Base-by-base conservation (phyloP, 2,797 vertebrate genomes). In the Leptodactylus fallax region DNA sequence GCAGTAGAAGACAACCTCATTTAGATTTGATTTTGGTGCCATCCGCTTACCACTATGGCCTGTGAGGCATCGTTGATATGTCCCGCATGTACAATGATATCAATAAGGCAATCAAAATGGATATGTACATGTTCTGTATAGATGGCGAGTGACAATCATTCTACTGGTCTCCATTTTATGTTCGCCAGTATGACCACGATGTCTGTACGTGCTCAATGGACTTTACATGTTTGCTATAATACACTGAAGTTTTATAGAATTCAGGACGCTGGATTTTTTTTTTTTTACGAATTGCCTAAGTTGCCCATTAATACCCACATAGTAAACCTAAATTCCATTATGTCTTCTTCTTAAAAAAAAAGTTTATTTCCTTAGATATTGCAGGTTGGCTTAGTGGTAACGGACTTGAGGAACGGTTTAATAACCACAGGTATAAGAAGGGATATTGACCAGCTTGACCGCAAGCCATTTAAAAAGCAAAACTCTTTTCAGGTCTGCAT, bases 341-440 rank as follows among this genome's bases (percentile, higher is more conserved):
- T 36, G 7, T 45, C 49, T 6, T 0, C 10, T 23, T 53, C 10
- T 71, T 55, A 11, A 36, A 36, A 82, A n/a, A 67, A 53, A 23
- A 55, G 12, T 72, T 45, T 17, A 45, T 74, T 84, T 16, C 58
- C 55, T 25, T 36, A 47, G 51, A 16, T 74, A 74, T 47, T 84
- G 25, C 23, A 84, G 13, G 8, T 84, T 25, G 8, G 7, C 51
- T 83, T 56, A 69, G 53, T 69, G 12, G 12, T 78, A 60, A 71
- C 12, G 63, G 83, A 53, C 83, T 79, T 80, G 36, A 85, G 65
- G 65, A 49, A 60, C 51, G 19, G 83, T 77, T 88, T 81, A 85
- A 81, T 49, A 83, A 49, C 76, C 81, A 79, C 76, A 80, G 76
- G 87, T 71, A 85, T 88, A 85, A 85, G 69, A 77, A 47, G 67